phyloP scores from a whole-genome alignment of 2,888 invertebrate genomes.

The Cheilosia urbana region DNA sequence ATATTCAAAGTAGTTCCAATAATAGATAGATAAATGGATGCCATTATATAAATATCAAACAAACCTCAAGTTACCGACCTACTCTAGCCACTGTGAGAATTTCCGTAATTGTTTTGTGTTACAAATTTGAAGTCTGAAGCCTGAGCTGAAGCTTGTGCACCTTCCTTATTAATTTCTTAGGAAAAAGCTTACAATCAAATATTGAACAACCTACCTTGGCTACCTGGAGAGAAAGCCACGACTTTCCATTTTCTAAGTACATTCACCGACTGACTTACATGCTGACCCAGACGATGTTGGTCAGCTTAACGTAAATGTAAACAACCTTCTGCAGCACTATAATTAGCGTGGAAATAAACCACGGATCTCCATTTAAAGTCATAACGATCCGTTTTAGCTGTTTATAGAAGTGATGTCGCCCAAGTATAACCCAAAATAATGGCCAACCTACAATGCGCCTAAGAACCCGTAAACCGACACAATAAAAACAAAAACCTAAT shows the following conservation, averaged over 20 bases:
- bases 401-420: background rate
- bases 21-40: too few species aligned
- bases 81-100: too few species aligned
- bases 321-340: background rate
- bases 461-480: background rate
- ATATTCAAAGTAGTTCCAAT: too few species aligned
- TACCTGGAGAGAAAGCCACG: background rate
- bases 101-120: too few species aligned
- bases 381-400: background rate
- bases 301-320: background rate
- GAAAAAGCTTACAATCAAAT: background rate
- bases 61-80: too few species aligned
- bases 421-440: background rate
- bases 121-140: too few species aligned
- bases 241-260: background rate
- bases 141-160: too few species aligned
- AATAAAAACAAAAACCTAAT: constrained; percentile 6
- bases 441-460: background rate
- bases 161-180: too few species aligned
- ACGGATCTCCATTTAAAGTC: background rate
- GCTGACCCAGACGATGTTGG: background rate
- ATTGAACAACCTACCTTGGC: background rate
- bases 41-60: too few species aligned
- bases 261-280: background rate
- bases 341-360: background rate